Evolutionary conservation across 2,888 invertebrate species (phyloP).

Genomic region (Iphiclides podalirius): DNA sequence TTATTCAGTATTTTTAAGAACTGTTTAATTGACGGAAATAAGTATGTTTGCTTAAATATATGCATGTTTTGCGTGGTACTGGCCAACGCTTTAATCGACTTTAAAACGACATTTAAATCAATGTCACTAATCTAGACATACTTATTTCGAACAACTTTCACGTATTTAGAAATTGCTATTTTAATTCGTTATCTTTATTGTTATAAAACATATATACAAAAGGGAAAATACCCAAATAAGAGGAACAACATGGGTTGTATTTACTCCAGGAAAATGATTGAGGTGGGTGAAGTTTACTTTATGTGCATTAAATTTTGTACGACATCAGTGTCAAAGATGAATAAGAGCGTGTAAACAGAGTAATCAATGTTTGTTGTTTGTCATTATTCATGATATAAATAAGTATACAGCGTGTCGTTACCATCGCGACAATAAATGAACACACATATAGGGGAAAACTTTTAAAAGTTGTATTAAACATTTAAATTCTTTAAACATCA

Average conservation of each 20-base stretch:
- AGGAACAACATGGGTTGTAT: constrained; percentile 63
- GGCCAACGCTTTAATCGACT: constrained; percentile 8
- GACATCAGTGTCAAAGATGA: neutral
- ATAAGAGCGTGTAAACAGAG: neutral
- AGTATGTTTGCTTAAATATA: no score
- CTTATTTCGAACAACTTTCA: constrained; percentile 61
- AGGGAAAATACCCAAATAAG: constrained; percentile 36
- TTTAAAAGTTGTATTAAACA: no score
- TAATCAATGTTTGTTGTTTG: neutral
- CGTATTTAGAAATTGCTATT: constrained; percentile 67
- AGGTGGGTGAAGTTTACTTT: constrained; percentile 43
- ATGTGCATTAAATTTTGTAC: neutral
- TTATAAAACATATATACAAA: constrained; percentile 45
- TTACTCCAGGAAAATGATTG: constrained; percentile 49
- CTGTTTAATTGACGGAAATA: no score
- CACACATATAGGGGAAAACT: no score
- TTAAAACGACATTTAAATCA: constrained; percentile 28
- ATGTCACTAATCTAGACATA: constrained; percentile 64
- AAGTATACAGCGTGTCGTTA: no score
- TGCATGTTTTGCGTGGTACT: no score
- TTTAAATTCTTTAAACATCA: no score
- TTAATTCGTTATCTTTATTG: constrained; percentile 52
- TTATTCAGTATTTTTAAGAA: no score
- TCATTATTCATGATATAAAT: no score
- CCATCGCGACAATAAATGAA: no score